Conservation (phyloP, 1,140 invertebrate species). For the Calycopis cecrops region DNA sequence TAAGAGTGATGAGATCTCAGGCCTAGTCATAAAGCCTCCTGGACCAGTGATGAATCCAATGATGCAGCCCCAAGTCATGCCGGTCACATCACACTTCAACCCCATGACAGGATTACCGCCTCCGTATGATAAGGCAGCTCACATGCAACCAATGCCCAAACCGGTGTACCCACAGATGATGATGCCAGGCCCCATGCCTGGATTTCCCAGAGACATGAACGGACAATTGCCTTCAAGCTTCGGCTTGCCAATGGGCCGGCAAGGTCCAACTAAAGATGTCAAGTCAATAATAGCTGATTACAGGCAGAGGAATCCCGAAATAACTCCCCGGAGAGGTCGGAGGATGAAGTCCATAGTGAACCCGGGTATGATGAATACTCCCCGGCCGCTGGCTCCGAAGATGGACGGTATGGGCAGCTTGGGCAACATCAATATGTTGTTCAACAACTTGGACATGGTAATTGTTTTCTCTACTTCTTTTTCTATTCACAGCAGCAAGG, state of each 20-base stretch:
- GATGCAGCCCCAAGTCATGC: slow-evolving; percentile 51
- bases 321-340: slow-evolving; percentile 79
- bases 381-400: slow-evolving; percentile 58
- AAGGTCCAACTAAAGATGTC: slow-evolving; percentile 86
- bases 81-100: slow-evolving; percentile 54
- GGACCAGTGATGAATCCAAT: slow-evolving; percentile 47
- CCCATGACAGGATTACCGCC: slow-evolving; percentile 61
- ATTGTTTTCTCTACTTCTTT: slow-evolving; percentile 20
- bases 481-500: too few relatives aligned
- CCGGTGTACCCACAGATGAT: slow-evolving; percentile 59
- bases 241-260: slow-evolving; percentile 76
- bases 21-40: slow-evolving; percentile 56
- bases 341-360: slow-evolving; percentile 74
- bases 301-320: slow-evolving; percentile 82
- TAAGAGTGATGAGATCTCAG: slow-evolving; percentile 69
- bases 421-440: slow-evolving; percentile 61
- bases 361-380: slow-evolving; percentile 61
- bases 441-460: slow-evolving; percentile 68
- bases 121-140: slow-evolving; percentile 63
- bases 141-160: slow-evolving; percentile 62
- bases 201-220: slow-evolving; percentile 70
- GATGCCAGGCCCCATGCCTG: slow-evolving; percentile 46
- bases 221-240: slow-evolving; percentile 57
- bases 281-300: slow-evolving; percentile 90
- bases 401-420: slow-evolving; percentile 54